These are phyloP conservation scores for Melanerpes aurifrons DNA, from an alignment of 2,113 vertebrate genomes.

Conservation along the genomic window DNA sequence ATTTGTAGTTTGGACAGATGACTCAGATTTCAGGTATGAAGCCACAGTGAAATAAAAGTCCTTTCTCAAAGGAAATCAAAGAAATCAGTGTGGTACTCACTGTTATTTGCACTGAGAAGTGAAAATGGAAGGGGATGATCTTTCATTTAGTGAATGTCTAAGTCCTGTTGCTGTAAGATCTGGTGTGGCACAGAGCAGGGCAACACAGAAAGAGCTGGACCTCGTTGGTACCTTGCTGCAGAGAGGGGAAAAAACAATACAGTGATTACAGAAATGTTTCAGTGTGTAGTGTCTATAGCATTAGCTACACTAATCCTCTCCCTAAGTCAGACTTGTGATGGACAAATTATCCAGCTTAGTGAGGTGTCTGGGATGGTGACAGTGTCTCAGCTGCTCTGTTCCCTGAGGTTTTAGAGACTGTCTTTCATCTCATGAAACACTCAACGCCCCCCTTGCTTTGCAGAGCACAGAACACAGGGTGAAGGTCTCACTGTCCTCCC, in stretches of 20 bases:
- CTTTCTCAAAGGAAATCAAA: not conserved
- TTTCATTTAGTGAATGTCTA: not conserved
- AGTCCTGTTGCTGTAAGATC: not conserved
- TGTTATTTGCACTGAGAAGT: not conserved
- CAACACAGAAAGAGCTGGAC: not conserved
- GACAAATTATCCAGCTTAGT: slow-evolving; percentile 54
- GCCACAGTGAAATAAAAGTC: not conserved
- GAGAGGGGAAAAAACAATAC: not conserved
- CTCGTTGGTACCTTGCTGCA: not conserved
- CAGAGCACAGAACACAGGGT: not conserved
- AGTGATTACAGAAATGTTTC: not conserved
- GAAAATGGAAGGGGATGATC: not conserved
- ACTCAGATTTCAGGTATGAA: not conserved
- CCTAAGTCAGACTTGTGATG: slow-evolving; percentile 32
- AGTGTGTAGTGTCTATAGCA: not conserved
- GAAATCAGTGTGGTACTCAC: not conserved
- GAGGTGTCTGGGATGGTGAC: not conserved
- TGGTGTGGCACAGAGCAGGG: not conserved
- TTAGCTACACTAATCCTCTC: slow-evolving; percentile 37
- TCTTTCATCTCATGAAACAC: not conserved
- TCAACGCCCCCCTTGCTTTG: no score
- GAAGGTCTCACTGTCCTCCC: not conserved
- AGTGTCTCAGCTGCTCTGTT: not conserved
- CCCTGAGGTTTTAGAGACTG: not conserved
- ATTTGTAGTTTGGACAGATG: not conserved